Conservation (phyloP, 2,888 invertebrate species). For the Brachyopa scutellaris region DNA sequence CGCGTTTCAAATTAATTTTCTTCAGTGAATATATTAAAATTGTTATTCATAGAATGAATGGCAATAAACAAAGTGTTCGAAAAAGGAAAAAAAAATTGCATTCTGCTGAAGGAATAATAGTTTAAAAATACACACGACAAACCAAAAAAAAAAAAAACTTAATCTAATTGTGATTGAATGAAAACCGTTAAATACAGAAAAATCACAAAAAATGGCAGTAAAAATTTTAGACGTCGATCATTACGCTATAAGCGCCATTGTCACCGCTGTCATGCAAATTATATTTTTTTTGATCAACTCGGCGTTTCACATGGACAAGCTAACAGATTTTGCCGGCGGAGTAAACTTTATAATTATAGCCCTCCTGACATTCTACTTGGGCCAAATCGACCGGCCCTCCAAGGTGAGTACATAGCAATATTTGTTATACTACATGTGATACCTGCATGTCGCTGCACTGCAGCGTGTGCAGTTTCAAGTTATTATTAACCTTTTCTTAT, state of each 20-base stretch:
- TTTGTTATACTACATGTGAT: background rate
- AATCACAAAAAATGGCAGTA: slow-evolving; percentile 78
- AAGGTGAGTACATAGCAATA: slow-evolving; percentile 82
- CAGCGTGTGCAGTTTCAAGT: slow-evolving; percentile 47
- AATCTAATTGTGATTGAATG: slow-evolving; percentile 30
- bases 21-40: slow-evolving; percentile 3
- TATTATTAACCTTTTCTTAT: slow-evolving; percentile 47
- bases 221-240: slow-evolving; percentile 90
- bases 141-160: background rate
- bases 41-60: slow-evolving; percentile 32
- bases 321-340: slow-evolving; percentile 96
- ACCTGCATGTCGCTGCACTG: slow-evolving; percentile 31
- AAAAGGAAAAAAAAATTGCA: background rate
- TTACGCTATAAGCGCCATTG: slow-evolving; percentile 93
- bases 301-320: slow-evolving; percentile 92
- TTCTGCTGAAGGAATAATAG: background rate
- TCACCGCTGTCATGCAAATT: slow-evolving; percentile 92
- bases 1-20: slow-evolving; percentile 15
- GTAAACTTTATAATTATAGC: slow-evolving; percentile 96
- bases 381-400: slow-evolving; percentile 87
- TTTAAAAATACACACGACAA: background rate
- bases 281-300: slow-evolving; percentile 94
- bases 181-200: slow-evolving; percentile 37
- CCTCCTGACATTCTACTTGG: slow-evolving; percentile 92
- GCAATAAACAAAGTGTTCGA: slow-evolving; percentile 2